Evolutionary conservation across 92 coral and sea anemone genomes (phyloP), one percentile per base, ranked within the genome.

Genomic region (Galaxea fascicularis): DNA sequence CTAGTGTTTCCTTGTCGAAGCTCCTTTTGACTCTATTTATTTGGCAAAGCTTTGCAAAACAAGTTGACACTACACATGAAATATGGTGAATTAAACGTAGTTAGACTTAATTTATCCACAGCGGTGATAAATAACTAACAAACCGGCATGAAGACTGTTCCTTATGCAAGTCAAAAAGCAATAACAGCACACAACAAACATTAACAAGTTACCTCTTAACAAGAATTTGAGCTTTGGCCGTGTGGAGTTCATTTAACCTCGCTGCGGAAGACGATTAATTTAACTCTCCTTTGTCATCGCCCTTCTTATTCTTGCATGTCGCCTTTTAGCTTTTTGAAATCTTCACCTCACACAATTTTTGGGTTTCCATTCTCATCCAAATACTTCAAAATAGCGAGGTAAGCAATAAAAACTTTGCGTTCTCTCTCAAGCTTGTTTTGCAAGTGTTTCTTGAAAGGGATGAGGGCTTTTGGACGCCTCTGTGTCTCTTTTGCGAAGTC

Each of bases 311-410:
- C 60, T 54, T 54, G 60, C 0, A 54, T 54, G 12, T 54, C 17
- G 60, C 15, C 54, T 49, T 49, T 46, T 46, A 57, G 12, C 63
- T 57, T 57, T 57, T 57, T 57, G n/a, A 57, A 57, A 14, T 57
- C 63, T 57, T 57, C 63, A 16, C 15, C 63, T 57, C 63, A 16
- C 24, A 14, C 63, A 14, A 14, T 57, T 14, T 57, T n/a, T n/a
- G n/a, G n/a, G n/a, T n/a, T n/a, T n/a, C n/a, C n/a, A n/a, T n/a
- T n/a, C n/a, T n/a, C n/a, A n/a, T n/a, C 63, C 63, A 57, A 16
- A 57, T 57, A 57, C 63, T 57, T 57, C 63, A 57, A 57, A 57
- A 57, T 57, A 57, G 63, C n/a, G 68, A 28, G 68, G 68, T 63
- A 63, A 20, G 68, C 27, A 21, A 63, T 63, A 28, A 63, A 63